Evolutionary conservation across 1,140 invertebrate genomes (phyloP).

Genomic region (Theocolax elegans): DNA sequence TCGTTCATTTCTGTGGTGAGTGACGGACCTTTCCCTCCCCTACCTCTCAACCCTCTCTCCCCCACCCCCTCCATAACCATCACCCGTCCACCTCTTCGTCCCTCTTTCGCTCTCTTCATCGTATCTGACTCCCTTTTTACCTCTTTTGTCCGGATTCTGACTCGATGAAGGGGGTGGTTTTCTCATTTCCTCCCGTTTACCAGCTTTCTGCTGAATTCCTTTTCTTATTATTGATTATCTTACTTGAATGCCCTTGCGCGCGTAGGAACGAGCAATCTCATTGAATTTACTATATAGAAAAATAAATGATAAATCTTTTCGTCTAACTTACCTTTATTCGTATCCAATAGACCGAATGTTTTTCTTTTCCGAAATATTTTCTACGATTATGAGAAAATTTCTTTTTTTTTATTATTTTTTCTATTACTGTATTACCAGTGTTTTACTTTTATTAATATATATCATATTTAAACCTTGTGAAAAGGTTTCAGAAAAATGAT

Average conservation of each 20-base stretch:
- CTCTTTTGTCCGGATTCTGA: conserved; percentile 45
- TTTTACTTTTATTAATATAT: too few relatives aligned
- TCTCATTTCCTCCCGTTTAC: conserved; percentile 38
- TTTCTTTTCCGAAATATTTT: too few relatives aligned
- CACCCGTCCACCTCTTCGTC: too few relatives aligned
- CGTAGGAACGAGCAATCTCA: conserved; percentile 14
- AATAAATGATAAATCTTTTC: conserved; percentile 6
- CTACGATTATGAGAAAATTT: too few relatives aligned
- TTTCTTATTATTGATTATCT: conserved; percentile 42
- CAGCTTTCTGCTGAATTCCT: conserved; percentile 33
- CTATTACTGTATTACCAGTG: too few relatives aligned
- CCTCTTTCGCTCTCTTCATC: conserved; percentile 3
- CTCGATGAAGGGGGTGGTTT: conserved; percentile 31
- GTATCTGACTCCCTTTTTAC: conserved; percentile 37
- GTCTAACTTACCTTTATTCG: not conserved
- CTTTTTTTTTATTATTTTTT: too few relatives aligned
- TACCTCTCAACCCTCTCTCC: conserved; percentile 36
- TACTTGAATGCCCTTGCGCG: conserved; percentile 20
- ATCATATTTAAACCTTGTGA: too few relatives aligned
- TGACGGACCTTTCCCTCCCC: conserved; percentile 35
- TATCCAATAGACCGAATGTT: too few relatives aligned
- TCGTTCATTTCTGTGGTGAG: conserved; percentile 43
- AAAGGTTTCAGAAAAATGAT: too few relatives aligned
- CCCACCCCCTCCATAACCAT: not conserved
- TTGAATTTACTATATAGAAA: conserved; percentile 32